Base-by-base conservation (phyloP, 2,888 invertebrate species). In the Cataglyphis altisquamis region DNA sequence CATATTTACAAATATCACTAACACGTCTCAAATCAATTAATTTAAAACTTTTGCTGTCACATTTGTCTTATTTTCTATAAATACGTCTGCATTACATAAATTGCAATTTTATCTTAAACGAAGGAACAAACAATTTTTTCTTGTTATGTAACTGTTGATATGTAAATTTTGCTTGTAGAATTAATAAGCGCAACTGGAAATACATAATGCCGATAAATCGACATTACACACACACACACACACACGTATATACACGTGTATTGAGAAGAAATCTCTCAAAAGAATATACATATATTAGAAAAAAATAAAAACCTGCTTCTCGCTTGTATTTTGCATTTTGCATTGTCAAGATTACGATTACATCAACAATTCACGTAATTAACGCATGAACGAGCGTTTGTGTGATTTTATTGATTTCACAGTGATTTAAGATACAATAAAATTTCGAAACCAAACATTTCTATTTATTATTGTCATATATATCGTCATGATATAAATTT, bases 321-420 rank as follows among this genome's bases (percentile, higher is more conserved):
- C 18, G 63, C 18, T 70, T 70, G 48, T 67, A 88, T 84, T 86
- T 88, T 88, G 84, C 84, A 74, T 52, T 57, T 82, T 41, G 15
- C 18, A 21, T 21, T 67, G 55, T 75, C 74, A 18, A 9, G 21
- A 25, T 67, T 32, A 32, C 18, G 55, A 29, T 77, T 32, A 36
- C 48, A 67, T 62, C 55, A 62, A 67, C 60, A 36, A 73, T 68
- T 84, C 66, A 68, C 66, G 72, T 67, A 72, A 67, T 39, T 32
- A 45, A 67, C 39, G 66, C 64, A 57, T 75, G 74, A 25, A 48
- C 41, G 67, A 60, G 55, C 41, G 12, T 73, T 62, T 57, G 60
- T 52, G 25, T 55, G 55, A 75, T 64, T 84, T 83, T 84, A 84
- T 82, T 70, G 82, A 84, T 77, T 77, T 18, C 25, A 10, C 41